phyloP scores from a whole-genome alignment of 1,140 invertebrate species.

The Nasonia giraulti region DNA sequence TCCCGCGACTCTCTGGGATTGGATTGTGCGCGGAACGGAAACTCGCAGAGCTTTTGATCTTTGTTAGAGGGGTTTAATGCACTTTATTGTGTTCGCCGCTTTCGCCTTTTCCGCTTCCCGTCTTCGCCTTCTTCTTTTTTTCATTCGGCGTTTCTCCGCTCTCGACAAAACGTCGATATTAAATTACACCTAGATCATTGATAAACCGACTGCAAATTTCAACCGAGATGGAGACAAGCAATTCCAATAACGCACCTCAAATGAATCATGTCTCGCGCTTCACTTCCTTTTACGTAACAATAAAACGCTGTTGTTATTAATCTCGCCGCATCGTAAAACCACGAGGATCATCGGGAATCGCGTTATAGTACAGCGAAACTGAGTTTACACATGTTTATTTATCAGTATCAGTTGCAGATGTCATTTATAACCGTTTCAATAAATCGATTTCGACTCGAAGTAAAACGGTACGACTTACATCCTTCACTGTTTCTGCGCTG shows the following conservation, averaged over 20 bases:
- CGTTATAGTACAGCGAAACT: background rate
- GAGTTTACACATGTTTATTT: too few species aligned
- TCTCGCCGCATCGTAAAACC: background rate
- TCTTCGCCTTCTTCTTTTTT: background rate
- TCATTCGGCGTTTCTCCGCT: background rate
- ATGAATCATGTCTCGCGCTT: background rate
- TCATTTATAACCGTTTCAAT: too few species aligned
- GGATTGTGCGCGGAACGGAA: background rate
- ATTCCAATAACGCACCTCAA: background rate
- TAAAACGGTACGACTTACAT: background rate
- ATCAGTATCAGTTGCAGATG: too few species aligned
- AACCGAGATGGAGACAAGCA: background rate
- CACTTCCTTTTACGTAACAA: background rate
- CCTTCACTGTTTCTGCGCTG: background rate
- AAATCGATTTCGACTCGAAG: too few species aligned
- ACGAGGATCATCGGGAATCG: background rate
- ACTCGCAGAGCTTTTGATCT: slow-evolving; percentile 17
- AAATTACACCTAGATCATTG: background rate
- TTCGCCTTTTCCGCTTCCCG: background rate
- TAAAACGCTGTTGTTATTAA: background rate
- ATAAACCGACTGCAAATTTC: too few species aligned
- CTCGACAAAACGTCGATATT: too few species aligned
- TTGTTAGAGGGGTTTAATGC: background rate
- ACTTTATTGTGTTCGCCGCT: slow-evolving; percentile 8
- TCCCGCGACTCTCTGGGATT: too few species aligned